These are phyloP conservation scores for Vimba vimba DNA, from an alignment of 2,113 vertebrate genomes.

Conservation along the genomic window DNA sequence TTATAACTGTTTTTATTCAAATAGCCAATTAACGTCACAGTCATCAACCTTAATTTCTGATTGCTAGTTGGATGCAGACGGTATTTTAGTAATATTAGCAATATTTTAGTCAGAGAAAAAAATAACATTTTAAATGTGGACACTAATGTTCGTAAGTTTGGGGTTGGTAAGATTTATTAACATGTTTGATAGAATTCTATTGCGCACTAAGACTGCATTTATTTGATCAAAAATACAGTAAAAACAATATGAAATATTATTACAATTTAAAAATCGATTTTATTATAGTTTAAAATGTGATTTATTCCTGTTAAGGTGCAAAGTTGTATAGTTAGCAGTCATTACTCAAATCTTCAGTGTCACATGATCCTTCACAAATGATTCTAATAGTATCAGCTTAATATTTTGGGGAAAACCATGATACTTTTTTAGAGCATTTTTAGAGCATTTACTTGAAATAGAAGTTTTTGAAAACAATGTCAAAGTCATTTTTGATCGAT, in stretches of 20 bases:
- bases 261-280: background rate
- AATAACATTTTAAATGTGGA: background rate
- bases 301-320: background rate
- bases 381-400: background rate
- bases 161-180: background rate
- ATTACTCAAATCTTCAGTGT: background rate
- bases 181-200: no score
- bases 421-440: background rate
- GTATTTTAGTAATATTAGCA: background rate
- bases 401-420: background rate
- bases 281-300: no score
- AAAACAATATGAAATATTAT: background rate
- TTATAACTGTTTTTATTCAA: background rate
- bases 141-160: background rate
- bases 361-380: slow-evolving; percentile 1
- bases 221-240: background rate
- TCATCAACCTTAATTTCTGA: background rate
- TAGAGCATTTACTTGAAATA: no score
- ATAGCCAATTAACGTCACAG: background rate
- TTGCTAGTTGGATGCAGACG: background rate
- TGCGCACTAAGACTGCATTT: background rate
- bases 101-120: background rate
- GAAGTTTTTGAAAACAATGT: no score
- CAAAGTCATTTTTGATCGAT: no score
- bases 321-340: background rate